Conservation (phyloP, 2,888 invertebrate genomes). For the Parelbella ahira region DNA sequence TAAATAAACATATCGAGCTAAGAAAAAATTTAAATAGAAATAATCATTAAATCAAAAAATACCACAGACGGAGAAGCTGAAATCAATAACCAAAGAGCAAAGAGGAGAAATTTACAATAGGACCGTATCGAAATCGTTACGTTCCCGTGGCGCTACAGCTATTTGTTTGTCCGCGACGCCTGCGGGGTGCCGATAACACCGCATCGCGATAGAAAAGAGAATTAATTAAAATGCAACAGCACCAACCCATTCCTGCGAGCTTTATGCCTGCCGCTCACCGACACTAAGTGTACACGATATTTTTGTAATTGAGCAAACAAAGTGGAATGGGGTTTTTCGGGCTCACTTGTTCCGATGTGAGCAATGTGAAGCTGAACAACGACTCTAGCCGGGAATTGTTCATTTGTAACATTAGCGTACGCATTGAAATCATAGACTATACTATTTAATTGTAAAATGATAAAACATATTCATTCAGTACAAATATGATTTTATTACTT, state of each 20-base stretch:
- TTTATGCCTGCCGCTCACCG: conserved; percentile 46
- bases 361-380: conserved; percentile 1
- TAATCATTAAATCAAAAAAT: background rate
- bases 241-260: conserved; percentile 67
- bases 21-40: background rate
- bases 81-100: conserved; percentile 14
- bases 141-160: conserved; percentile 53
- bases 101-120: conserved; percentile 51
- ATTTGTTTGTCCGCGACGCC: conserved; percentile 72
- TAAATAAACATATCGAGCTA: background rate
- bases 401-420: no score
- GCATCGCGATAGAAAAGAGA: conserved; percentile 77
- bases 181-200: conserved; percentile 69
- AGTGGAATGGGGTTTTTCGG: conserved; percentile 19
- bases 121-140: conserved; percentile 64
- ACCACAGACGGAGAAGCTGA: conserved; percentile 2
- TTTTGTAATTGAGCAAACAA: conserved; percentile 41
- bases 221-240: conserved; percentile 79
- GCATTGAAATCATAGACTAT: no score
- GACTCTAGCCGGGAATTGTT: no score
- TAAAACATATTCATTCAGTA: no score
- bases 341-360: conserved; percentile 3
- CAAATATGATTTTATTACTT: no score
- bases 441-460: no score
- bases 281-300: conserved; percentile 43